phyloP scores from a whole-genome alignment of 2,113 vertebrate genomes.

The Butorides virescens region DNA sequence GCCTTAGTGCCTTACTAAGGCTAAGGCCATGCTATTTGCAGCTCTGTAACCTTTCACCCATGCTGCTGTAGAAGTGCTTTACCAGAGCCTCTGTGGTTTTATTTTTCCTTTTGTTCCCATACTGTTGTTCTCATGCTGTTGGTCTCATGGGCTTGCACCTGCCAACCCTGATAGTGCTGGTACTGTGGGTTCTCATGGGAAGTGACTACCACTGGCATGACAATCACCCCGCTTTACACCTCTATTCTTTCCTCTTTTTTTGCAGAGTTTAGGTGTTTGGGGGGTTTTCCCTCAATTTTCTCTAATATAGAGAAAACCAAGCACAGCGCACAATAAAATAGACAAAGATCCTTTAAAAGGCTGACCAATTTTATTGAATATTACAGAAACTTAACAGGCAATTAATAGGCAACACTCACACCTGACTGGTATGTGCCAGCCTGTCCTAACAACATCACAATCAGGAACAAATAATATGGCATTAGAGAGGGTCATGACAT shows the following conservation, averaged over 20 bases:
- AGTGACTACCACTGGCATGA: background rate
- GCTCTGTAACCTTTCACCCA: background rate
- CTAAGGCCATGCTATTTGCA: background rate
- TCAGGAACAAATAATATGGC: background rate
- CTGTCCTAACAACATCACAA: background rate
- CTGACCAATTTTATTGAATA: background rate
- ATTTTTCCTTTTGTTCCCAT: background rate
- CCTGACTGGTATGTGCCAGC: fast-evolving
- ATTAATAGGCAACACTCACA: background rate
- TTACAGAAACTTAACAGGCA: background rate
- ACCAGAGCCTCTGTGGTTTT: background rate
- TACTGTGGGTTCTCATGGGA: fast-evolving
- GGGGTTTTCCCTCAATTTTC: background rate
- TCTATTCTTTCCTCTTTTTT: background rate
- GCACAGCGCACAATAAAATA: background rate
- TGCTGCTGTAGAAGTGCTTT: background rate
- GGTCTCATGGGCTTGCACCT: background rate
- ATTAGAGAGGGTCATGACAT: background rate
- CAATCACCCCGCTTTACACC: background rate
- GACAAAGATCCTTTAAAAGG: background rate
- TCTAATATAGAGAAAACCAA: background rate
- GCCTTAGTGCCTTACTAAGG: background rate
- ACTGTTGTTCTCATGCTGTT: background rate
- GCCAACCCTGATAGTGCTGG: background rate
- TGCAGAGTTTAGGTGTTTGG: background rate